A percentile compares a stretch with the other conserved stretches of the same genome.
phyloP scores from a whole-genome alignment of 2,797 vertebrate species.

The Leucoraja ocellata region DNA sequence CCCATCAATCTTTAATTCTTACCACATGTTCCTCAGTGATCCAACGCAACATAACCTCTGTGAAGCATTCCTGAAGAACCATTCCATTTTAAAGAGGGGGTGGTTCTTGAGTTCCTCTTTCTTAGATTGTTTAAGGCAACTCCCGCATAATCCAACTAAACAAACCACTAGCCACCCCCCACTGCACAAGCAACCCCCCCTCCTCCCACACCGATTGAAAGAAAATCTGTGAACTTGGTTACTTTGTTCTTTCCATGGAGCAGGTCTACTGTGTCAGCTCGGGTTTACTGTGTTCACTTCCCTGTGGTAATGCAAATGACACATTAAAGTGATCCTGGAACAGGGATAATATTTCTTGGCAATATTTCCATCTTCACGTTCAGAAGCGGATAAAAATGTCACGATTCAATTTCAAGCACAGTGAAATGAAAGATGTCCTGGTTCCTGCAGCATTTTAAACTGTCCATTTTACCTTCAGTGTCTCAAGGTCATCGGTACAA shows the following conservation, averaged over 20 bases:
- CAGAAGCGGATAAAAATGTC: not conserved
- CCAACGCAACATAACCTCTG: not conserved
- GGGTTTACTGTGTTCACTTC: not conserved
- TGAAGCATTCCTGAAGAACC: not conserved
- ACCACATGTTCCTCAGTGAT: constrained; percentile 14
- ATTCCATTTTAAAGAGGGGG: not conserved
- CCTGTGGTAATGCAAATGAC: not conserved
- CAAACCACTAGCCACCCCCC: no score
- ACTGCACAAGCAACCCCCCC: no score
- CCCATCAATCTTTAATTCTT: constrained; percentile 36
- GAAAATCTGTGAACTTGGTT: not conserved
- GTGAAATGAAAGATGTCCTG: not conserved
- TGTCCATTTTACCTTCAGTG: not conserved
- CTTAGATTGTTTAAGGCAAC: not conserved
- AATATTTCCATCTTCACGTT: not conserved
- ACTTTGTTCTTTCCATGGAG: not conserved
- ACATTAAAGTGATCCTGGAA: not conserved
- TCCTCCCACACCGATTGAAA: not conserved
- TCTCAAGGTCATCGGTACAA: not conserved
- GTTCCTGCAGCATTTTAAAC: not conserved
- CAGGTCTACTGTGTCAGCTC: not conserved
- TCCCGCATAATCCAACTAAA: no score
- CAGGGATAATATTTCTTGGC: not conserved
- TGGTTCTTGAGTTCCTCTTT: not conserved
- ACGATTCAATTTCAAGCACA: constrained; percentile 12